Base-by-base conservation (phyloP, 2,888 invertebrate species). In the Tetrapedia diversipes region DNA sequence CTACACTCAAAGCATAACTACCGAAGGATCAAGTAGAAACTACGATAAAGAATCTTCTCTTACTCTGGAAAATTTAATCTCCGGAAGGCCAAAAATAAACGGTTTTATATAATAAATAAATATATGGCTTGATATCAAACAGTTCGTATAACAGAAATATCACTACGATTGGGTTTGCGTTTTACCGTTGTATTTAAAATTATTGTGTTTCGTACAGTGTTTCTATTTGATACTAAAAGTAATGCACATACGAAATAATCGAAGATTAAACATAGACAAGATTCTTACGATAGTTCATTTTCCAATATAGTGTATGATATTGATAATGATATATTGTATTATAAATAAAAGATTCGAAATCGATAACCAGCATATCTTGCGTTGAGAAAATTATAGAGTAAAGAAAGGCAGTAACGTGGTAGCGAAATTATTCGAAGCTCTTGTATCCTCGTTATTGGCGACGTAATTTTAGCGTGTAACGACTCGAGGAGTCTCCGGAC, bases 391-490 rank as follows among this genome's bases (percentile, higher is more conserved):
- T 54, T 45, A 41, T 27, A 47, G n/a, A 53, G 39, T 60, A 22
- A 39, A 54, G 39, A 53, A 49, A 53, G 24, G 54, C 65, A 45
- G 22, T 45, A 27, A 27, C 29, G 32, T 41, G 59, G 47, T 37
- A 51, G 37, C 19, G 14, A 64, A 45, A 77, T 75, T 63, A 76
- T 68, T 77, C 32, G 47, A 49, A 70, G 27, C 29, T 27, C 51
- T 59, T 77, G 49, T 19, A 60, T 78, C 53, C 66, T 64, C 53
- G 59, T 72, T 79, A 86, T 81, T 73, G 82, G 70, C 85, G 79
- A 69, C 65, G 80, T 80, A 84, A 85, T 79, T 81, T 85, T 57
- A 83, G 45, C 79, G 79, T 79, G 78, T 80, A 86, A 84, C 80
- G 71, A 87, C 70, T 72, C 73, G 80, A 77, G 81, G 74, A 54